A percentile compares a stretch with the other conserved stretches of the same genome.
Conservation (phyloP, 2,888 invertebrate genomes). For the Schizaphis graminum region DNA sequence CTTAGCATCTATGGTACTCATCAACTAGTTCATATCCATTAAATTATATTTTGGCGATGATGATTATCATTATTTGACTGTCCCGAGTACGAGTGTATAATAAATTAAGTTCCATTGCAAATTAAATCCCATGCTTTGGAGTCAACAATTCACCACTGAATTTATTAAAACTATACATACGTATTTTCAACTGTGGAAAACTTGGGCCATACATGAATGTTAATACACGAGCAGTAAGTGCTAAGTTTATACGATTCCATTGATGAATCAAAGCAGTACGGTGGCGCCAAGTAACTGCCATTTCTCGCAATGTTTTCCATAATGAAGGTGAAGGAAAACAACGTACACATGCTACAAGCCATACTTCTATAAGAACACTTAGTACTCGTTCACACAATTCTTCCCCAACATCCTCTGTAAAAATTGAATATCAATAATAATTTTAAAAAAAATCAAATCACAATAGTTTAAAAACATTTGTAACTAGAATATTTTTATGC, state of each 20-base stretch:
- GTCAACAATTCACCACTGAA: neutral
- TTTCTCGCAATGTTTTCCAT: constrained; percentile 95
- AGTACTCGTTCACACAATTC: constrained; percentile 94
- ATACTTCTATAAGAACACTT: constrained; percentile 90
- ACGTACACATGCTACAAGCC: constrained; percentile 81
- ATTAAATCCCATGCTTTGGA: neutral
- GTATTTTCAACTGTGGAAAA: constrained; percentile 85
- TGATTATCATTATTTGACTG: neutral
- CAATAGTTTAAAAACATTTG: neutral
- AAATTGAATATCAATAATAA: constrained; percentile 17
- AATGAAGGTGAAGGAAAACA: constrained; percentile 95
- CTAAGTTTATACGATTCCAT: constrained; percentile 94
- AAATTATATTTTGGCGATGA: neutral
- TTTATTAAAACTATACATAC: constrained; percentile 71
- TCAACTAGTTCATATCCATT: neutral
- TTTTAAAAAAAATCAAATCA: neutral
- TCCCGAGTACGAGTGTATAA: neutral
- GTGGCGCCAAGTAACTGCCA: constrained; percentile 94
- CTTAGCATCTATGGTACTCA: neutral
- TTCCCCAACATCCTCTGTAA: constrained; percentile 89
- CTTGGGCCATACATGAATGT: constrained; percentile 90
- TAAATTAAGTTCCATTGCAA: neutral
- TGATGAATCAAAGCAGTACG: constrained; percentile 92
- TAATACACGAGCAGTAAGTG: constrained; percentile 86
- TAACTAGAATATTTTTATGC: neutral